A percentile compares a stretch with the other conserved stretches of the same genome.
Evolutionary conservation across 92 coral and sea anemone genomes (phyloP).

Genomic region (Ricordea florida): DNA sequence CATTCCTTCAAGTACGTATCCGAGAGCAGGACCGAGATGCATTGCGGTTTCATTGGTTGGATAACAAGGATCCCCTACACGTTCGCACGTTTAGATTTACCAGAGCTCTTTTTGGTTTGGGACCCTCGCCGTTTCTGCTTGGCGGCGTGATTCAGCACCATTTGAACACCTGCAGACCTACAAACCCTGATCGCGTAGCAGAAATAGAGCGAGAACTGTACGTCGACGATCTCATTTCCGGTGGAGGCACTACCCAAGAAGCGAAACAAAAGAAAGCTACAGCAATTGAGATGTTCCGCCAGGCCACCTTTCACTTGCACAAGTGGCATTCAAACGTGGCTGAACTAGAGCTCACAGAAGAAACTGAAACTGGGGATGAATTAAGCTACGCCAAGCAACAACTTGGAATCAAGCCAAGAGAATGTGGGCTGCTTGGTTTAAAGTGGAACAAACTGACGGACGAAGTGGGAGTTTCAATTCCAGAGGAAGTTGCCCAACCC

Average conservation of each 20-base stretch:
- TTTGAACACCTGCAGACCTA: no score
- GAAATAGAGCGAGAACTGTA: no score
- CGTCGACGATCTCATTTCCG: slow-evolving; percentile 49
- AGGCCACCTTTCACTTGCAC: slow-evolving; percentile 53
- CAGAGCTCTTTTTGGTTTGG: no score
- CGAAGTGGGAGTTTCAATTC: slow-evolving; percentile 30
- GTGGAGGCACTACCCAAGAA: slow-evolving; percentile 36
- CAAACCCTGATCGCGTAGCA: no score
- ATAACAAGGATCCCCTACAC: slow-evolving; percentile 48
- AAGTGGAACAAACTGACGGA: slow-evolving; percentile 42
- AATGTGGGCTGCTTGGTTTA: slow-evolving; percentile 44
- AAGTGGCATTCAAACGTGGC: slow-evolving; percentile 63
- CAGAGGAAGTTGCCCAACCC: not conserved
- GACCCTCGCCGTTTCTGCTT: no score
- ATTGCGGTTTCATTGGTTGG: slow-evolving; percentile 61
- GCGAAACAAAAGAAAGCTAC: slow-evolving; percentile 30
- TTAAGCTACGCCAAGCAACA: slow-evolving; percentile 49
- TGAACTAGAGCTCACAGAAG: slow-evolving; percentile 36
- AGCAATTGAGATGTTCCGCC: slow-evolving; percentile 17
- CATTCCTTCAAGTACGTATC: slow-evolving; percentile 58
- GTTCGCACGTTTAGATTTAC: slow-evolving; percentile 52
- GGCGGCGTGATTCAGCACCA: no score
- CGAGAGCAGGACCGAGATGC: slow-evolving; percentile 55
- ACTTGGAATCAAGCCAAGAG: slow-evolving; percentile 8
- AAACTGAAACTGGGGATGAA: slow-evolving; percentile 9